phyloP scores from a whole-genome alignment of 2,888 invertebrate genomes.

The Oxyteleia sp. region DNA sequence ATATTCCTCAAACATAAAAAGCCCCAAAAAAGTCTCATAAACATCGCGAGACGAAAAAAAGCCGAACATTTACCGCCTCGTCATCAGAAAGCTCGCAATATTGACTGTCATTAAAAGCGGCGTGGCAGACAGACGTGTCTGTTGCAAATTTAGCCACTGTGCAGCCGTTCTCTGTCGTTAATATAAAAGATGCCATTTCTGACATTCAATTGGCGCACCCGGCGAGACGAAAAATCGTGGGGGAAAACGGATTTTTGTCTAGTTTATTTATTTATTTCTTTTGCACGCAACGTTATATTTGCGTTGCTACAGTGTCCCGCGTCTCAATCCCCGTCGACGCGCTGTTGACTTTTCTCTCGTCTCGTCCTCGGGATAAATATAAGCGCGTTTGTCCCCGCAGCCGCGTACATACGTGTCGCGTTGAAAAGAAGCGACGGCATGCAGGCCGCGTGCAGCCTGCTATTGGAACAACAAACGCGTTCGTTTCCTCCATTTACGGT shows the following conservation, averaged over 20 bases:
- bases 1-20: not conserved
- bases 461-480: conserved; percentile 63
- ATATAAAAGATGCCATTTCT: conserved; percentile 44
- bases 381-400: conserved; percentile 61
- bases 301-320: conserved; percentile 25
- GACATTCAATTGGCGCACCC: conserved; percentile 40
- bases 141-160: conserved; percentile 53
- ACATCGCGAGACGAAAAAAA: not conserved
- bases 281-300: conserved; percentile 28
- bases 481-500: conserved; percentile 64
- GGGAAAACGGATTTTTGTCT: too few species aligned
- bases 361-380: conserved; percentile 56
- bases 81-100: conserved; percentile 46
- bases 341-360: conserved; percentile 58
- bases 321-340: conserved; percentile 48
- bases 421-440: conserved; percentile 29
- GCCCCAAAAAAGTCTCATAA: too few species aligned
- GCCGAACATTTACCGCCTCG: conserved; percentile 11
- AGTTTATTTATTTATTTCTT: too few species aligned
- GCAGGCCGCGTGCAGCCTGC: conserved; percentile 51
- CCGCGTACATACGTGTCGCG: conserved; percentile 18
- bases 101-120: conserved; percentile 50
- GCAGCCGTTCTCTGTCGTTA: not conserved
- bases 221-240: conserved; percentile 5
- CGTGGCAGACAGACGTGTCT: conserved; percentile 38